Base-by-base conservation (phyloP, 2,888 invertebrate genomes). In the Harpalus rubripes region DNA sequence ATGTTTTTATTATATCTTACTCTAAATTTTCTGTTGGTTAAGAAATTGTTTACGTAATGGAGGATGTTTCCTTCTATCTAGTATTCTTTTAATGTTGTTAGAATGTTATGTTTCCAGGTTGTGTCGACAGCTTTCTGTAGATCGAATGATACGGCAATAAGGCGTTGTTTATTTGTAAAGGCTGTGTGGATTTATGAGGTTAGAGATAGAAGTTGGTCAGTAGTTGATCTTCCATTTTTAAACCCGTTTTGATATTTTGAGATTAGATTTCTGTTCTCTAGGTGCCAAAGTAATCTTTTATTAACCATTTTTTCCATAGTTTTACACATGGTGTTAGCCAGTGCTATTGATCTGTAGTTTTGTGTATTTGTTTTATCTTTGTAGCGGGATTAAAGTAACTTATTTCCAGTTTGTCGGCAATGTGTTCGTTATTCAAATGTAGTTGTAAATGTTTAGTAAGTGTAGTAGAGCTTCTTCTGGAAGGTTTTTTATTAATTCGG, bases 261-360 rank as follows among this genome's bases (percentile, higher is more conserved):
- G n/a, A n/a, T n/a, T n/a, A n/a, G n/a, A n/a, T n/a, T n/a, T n/a
- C n/a, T n/a, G n/a, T n/a, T n/a, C n/a, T n/a, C 32, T 22, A 81
- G 81, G 4, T 22, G 52, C 81, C 81, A 81, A 12, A 39, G n/a
- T 52, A 81, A 39, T 68, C 81, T 65, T 26, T 68, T 56, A 26
- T 81, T 68, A 0, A 81, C 15, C 7, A 82, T 82, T 72, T 82
- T 82, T n/a, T 68, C 61, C 12, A 61, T 58, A 15, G 59, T 26
- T 59, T 80, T 22, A 6, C 39, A 12, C 0, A 80, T 12, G n/a
- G 39, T 39, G 59, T 59, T 80, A 3, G 80, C 26, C 5, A 80
- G 61, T 39, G 80, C 32, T 39, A 80, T 59, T 18, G 80, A 59
- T 58, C 80, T 22, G 22, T 22, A 22, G 22, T 22, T 22, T 22